These are phyloP conservation scores for Agonopterix alstromeriana DNA, from an alignment of 2,888 invertebrate genomes.

Conservation along the genomic window DNA sequence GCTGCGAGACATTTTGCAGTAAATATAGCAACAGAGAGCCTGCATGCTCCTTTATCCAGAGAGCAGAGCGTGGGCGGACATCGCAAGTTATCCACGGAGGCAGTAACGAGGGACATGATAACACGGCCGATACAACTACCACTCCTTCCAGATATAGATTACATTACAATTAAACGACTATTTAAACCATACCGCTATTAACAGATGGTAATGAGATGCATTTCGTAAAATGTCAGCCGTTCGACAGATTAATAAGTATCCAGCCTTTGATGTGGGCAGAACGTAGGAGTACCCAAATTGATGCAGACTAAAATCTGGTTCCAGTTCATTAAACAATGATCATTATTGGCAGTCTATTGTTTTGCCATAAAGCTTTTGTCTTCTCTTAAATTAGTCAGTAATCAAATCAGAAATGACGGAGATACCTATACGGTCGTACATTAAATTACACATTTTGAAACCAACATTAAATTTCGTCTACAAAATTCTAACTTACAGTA, in stretches of 20 bases:
- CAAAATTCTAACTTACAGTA: no score
- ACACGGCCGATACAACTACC: slow-evolving; percentile 24
- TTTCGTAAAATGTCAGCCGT: slow-evolving; percentile 33
- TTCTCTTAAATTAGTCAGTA: slow-evolving; percentile 20
- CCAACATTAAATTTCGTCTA: no score
- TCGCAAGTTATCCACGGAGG: slow-evolving; percentile 38
- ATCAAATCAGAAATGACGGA: background rate
- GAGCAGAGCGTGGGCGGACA: slow-evolving; percentile 45
- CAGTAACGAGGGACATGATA: slow-evolving; percentile 34
- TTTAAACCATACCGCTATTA: slow-evolving; percentile 25
- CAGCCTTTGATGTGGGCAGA: slow-evolving; percentile 28
- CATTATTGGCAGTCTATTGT: slow-evolving; percentile 45
- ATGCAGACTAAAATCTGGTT: slow-evolving; percentile 40
- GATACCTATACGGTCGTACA: no score
- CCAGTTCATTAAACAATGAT: slow-evolving; percentile 38
- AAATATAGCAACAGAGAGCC: slow-evolving; percentile 21
- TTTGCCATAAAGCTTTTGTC: slow-evolving; percentile 31
- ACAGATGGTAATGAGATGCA: slow-evolving; percentile 29
- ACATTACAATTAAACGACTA: slow-evolving; percentile 31
- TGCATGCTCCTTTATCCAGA: slow-evolving; percentile 25
- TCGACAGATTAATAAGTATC: slow-evolving; percentile 32
- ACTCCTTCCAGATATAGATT: slow-evolving; percentile 21
- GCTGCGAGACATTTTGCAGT: slow-evolving; percentile 23
- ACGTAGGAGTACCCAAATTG: slow-evolving; percentile 50
- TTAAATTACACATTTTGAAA: no score